Evolutionary conservation across 1,140 invertebrate species (phyloP).

Genomic region (Drosophila sproati): DNA sequence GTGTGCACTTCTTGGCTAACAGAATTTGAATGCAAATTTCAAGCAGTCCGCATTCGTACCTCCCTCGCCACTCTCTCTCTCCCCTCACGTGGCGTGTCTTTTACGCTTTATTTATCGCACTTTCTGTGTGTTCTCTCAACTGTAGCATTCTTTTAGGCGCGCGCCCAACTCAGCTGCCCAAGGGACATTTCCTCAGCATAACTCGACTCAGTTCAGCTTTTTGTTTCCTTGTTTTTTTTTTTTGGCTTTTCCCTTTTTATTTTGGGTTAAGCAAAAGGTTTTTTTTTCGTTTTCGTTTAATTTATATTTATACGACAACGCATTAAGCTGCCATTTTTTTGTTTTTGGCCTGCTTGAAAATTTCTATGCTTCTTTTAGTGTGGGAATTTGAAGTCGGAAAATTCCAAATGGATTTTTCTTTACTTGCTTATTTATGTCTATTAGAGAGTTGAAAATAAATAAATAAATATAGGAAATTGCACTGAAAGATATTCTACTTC

Average conservation of each 20-base stretch:
- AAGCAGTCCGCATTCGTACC: neutral
- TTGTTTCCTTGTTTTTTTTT: slow-evolving; percentile 21
- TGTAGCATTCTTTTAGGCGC: slow-evolving; percentile 39
- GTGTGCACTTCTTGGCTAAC: slow-evolving; percentile 42
- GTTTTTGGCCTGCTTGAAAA: neutral
- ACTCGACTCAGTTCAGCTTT: neutral
- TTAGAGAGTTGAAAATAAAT: too few species aligned
- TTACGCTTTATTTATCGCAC: slow-evolving; percentile 63
- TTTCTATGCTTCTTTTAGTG: neutral
- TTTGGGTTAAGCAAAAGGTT: slow-evolving; percentile 54
- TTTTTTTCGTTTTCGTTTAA: neutral
- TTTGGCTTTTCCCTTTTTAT: slow-evolving; percentile 49
- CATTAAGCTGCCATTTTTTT: slow-evolving; percentile 4
- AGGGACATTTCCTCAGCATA: slow-evolving; percentile 33
- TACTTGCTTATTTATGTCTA: too few species aligned
- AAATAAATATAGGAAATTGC: too few species aligned
- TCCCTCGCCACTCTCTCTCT: neutral
- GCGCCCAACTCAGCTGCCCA: slow-evolving; percentile 26
- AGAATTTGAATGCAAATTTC: slow-evolving; percentile 47
- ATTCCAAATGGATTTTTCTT: too few species aligned
- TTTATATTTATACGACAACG: slow-evolving; percentile 22
- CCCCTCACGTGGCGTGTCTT: slow-evolving; percentile 22
- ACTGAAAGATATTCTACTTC: too few species aligned
- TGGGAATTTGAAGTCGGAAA: too few species aligned
- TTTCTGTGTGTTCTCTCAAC: slow-evolving; percentile 36